These are phyloP conservation scores for Vulpes ferrilata DNA, from an alignment of 2,113 vertebrate genomes.

Conservation along the genomic window DNA sequence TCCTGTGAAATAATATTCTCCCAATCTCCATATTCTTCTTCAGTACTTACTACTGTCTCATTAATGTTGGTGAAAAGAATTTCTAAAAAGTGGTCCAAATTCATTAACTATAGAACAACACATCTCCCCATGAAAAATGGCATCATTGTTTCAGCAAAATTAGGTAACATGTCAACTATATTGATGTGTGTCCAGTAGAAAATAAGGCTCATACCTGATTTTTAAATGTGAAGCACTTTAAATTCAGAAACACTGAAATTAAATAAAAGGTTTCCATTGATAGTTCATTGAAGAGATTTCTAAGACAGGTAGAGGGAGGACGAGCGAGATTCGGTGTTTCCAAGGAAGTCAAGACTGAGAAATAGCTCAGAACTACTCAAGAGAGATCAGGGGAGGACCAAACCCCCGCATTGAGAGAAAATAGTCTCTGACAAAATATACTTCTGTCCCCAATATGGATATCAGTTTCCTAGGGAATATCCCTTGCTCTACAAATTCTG, in stretches of 20 bases:
- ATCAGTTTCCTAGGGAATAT: not conserved
- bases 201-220: not conserved
- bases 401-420: not conserved
- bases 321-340: not conserved
- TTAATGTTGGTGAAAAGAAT: not conserved
- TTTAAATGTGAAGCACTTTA: conserved; percentile 17
- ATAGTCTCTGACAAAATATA: conserved; percentile 34
- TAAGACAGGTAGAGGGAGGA: not conserved
- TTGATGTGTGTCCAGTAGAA: not conserved
- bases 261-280: not conserved
- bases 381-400: not conserved
- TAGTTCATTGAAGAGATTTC: not conserved
- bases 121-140: not conserved
- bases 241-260: conserved; percentile 11
- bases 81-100: not conserved
- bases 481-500: not conserved
- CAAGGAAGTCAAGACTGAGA: not conserved
- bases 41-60: not conserved
- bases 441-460: not conserved
- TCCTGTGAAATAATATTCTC: not conserved
- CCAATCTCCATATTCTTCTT: not conserved
- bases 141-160: conserved; percentile 21
- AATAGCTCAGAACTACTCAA: not conserved
- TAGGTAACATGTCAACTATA: not conserved
- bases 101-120: not conserved